Evolutionary conservation across 2,797 vertebrate species (phyloP).

Genomic region (Acridotheres tristis): DNA sequence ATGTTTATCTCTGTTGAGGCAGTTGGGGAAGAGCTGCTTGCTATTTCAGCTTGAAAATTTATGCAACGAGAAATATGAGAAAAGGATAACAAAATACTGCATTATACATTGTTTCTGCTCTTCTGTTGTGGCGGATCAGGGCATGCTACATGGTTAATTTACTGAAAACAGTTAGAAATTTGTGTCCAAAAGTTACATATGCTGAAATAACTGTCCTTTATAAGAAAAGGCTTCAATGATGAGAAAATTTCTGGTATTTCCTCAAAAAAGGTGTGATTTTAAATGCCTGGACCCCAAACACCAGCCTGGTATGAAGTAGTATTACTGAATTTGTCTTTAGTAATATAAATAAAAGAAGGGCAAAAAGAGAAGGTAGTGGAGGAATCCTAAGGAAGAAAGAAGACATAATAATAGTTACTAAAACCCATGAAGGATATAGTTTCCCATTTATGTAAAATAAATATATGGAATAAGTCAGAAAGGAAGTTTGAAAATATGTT

Average conservation of each 20-base stretch:
- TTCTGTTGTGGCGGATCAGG: neutral
- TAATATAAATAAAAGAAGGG: neutral
- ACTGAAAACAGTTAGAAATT: neutral
- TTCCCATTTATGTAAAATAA: neutral
- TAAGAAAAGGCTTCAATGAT: neutral
- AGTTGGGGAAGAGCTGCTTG: neutral
- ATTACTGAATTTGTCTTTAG: neutral
- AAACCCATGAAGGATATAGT: neutral
- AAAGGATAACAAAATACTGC: neutral
- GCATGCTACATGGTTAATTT: neutral
- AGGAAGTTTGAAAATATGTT: neutral
- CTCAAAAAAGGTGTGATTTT: neutral
- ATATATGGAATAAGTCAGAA: neutral
- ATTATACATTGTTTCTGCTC: neutral
- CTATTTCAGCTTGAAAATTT: neutral
- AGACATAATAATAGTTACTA: neutral
- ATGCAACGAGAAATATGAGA: neutral
- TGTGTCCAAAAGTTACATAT: neutral
- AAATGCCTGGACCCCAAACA: neutral
- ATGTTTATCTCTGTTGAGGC: neutral
- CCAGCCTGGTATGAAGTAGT: neutral
- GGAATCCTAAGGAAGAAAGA: neutral
- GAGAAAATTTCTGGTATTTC: neutral
- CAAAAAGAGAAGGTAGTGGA: neutral
- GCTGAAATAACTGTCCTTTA: neutral